phyloP scores from a whole-genome alignment of 2,888 invertebrate species.

The Lochmaea crataegi region DNA sequence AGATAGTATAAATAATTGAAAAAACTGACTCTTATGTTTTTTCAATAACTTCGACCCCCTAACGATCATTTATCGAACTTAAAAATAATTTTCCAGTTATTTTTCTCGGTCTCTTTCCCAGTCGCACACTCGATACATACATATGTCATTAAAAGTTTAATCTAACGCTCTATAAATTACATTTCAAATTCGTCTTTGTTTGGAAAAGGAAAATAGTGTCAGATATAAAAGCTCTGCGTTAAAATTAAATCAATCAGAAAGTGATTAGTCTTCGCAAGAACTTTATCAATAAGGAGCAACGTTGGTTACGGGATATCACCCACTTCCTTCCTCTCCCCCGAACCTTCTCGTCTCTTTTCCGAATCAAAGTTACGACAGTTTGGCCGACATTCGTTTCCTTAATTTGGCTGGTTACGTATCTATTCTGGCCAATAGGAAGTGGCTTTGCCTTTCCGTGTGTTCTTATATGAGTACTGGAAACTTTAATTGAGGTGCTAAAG shows the following conservation, averaged over 20 bases:
- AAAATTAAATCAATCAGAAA: constrained; percentile 56
- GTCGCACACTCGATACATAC: no score
- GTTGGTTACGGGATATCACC: constrained; percentile 46
- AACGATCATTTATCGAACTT: no score
- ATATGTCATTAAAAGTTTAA: not conserved
- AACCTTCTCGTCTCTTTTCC: constrained; percentile 46
- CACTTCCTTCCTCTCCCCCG: constrained; percentile 44
- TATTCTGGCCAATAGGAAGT: constrained; percentile 30
- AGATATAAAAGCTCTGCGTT: constrained; percentile 30
- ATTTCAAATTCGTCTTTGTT: not conserved
- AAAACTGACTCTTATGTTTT: no score
- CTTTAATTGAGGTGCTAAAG: constrained; percentile 41
- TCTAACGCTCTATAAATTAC: not conserved
- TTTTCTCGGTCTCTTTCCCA: no score
- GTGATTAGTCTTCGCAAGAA: constrained; percentile 57
- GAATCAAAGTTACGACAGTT: constrained; percentile 57
- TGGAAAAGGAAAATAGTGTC: constrained; percentile 19
- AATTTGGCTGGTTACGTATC: constrained; percentile 46
- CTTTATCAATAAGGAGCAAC: constrained; percentile 57
- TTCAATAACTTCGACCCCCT: no score
- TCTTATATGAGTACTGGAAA: constrained; percentile 38
- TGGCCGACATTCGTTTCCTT: constrained; percentile 56
- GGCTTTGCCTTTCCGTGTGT: constrained; percentile 26
- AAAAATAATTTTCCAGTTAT: no score
- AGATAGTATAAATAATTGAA: no score